Conservation (phyloP, 2,888 invertebrate genomes). For the Rotaria sp. region DNA sequence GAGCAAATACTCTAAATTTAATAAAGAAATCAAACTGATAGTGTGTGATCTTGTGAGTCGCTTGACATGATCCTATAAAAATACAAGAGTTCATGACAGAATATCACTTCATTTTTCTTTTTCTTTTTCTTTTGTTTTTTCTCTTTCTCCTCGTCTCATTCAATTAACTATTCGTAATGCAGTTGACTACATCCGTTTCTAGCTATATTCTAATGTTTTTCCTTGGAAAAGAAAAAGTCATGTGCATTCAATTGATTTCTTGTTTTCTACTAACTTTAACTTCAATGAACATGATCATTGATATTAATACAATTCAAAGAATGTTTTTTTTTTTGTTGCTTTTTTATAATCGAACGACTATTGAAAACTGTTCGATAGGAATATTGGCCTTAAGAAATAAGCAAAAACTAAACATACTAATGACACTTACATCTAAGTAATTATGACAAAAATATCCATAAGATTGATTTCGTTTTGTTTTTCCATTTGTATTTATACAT, state of each 20-base stretch:
- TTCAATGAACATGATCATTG: too few relatives aligned
- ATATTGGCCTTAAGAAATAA: background rate
- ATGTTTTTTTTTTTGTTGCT: background rate
- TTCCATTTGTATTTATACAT: background rate
- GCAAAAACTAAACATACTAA: background rate
- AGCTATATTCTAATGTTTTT: background rate
- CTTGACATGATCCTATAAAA: background rate
- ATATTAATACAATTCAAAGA: background rate
- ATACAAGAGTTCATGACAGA: background rate
- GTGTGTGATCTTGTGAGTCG: background rate
- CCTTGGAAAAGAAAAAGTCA: too few relatives aligned
- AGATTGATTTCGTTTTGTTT: background rate
- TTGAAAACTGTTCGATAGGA: background rate
- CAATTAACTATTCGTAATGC: background rate
- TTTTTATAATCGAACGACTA: background rate
- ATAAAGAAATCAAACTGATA: background rate
- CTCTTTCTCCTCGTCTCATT: background rate
- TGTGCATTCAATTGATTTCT: too few relatives aligned
- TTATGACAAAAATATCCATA: background rate
- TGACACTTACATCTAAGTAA: background rate
- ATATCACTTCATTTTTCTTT: too few relatives aligned
- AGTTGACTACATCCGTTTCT: background rate
- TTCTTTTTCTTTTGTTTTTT: background rate
- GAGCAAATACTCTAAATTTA: background rate
- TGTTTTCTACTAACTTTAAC: too few relatives aligned